A percentile compares a stretch with the other conserved stretches of the same genome.
Evolutionary conservation across 2,888 invertebrate species (phyloP).

Genomic region (Lasioglossum lativentre): DNA sequence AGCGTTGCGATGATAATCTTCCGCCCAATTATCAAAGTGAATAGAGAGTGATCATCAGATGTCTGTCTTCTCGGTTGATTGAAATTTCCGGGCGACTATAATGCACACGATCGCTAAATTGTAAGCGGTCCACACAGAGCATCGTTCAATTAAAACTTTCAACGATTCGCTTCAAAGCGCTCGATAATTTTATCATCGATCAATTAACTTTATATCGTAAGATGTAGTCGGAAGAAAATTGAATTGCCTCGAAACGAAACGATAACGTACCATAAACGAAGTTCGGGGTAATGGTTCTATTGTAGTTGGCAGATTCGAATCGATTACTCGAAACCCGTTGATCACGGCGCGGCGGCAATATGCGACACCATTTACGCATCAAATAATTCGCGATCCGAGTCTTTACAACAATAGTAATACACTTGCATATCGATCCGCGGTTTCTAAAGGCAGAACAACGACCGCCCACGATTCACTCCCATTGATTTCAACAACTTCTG

Average conservation of each 20-base stretch:
- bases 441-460: conserved; percentile 28
- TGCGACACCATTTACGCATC: conserved; percentile 34
- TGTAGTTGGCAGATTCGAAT: not conserved
- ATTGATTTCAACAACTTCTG: conserved; percentile 38
- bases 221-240: not conserved
- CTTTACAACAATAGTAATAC: conserved; percentile 40
- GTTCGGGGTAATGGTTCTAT: not conserved
- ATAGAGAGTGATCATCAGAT: not conserved
- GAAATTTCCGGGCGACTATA: not conserved
- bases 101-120: not conserved
- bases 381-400: conserved; percentile 15
- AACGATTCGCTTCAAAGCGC: not conserved
- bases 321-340: not conserved
- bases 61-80: not conserved
- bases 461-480: conserved; percentile 11
- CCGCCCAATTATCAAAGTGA: not conserved
- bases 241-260: not conserved
- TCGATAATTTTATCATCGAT: not conserved
- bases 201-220: not conserved
- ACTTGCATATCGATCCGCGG: conserved; percentile 47
- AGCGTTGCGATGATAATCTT: conserved; percentile 17
- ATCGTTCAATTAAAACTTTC: not conserved
- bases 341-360: conserved; percentile 22
- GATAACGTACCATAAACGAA: not conserved
- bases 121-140: not conserved